Conservation (phyloP, 1,140 invertebrate species). For the Philotrypesis tridentata region DNA sequence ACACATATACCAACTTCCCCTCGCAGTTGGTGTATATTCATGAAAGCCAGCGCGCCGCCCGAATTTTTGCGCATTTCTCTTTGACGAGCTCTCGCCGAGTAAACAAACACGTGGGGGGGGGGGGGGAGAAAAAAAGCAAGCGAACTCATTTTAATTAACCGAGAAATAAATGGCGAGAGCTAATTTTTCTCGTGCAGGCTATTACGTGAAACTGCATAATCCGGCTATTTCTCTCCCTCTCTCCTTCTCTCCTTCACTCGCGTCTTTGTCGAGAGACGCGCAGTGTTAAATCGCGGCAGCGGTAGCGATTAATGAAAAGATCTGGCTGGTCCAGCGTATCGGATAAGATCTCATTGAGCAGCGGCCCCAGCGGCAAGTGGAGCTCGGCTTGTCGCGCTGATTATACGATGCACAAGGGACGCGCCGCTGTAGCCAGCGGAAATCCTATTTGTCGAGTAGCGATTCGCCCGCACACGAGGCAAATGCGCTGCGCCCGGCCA, state of each 20-base stretch:
- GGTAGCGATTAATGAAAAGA: slow-evolving; percentile 40
- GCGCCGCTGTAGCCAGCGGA: background rate
- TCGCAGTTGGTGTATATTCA: background rate
- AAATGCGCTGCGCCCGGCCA: slow-evolving; percentile 28
- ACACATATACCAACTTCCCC: background rate
- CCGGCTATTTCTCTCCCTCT: no score
- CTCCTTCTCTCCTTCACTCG: background rate
- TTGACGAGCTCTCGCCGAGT: background rate
- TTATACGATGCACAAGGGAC: slow-evolving; percentile 29
- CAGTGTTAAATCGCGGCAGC: slow-evolving; percentile 42
- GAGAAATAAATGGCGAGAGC: background rate
- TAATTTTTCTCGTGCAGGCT: slow-evolving; percentile 16
- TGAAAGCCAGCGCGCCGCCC: background rate
- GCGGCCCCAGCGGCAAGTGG: background rate
- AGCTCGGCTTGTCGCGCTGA: slow-evolving; percentile 4
- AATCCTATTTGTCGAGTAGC: slow-evolving; percentile 50
- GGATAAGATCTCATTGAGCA: slow-evolving; percentile 45
- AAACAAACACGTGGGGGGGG: background rate
- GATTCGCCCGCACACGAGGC: slow-evolving; percentile 12
- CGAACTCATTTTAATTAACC: slow-evolving; percentile 18
- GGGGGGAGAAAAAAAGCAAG: background rate
- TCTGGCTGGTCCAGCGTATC: background rate
- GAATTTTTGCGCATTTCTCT: background rate
- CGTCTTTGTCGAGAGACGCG: slow-evolving; percentile 35
- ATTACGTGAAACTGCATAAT: background rate